Base-by-base conservation (phyloP, 2,113 vertebrate species). In the Cochlearius cochlearius region DNA sequence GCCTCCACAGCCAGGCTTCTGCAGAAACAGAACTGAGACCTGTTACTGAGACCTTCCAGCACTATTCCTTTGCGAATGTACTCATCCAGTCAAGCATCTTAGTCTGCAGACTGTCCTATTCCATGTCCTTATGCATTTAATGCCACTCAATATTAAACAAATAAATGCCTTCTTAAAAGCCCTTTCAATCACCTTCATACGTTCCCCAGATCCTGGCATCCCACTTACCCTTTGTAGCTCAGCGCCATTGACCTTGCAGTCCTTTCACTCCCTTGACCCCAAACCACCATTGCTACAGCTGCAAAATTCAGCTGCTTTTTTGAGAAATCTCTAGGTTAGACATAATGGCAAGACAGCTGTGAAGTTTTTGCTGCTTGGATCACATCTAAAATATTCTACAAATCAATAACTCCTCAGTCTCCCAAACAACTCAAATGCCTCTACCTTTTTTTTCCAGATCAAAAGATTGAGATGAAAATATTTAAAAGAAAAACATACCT, bases 111-210 rank as follows among this genome's bases (percentile, higher is more conserved):
- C 8, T 72, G 9, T 27, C 18, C 41, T 23, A 39, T 67, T 59
- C 18, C 36, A 79, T 76, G 7, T 63, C 14, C 50, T 49, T 72
- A n/a, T 15, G 20, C 8, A 50, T 67, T 79, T 86, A 72, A 34
- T 55, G 15, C 3, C 15, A 89, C 11, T 47, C 52, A 58, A 58
- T 75, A 62, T 47, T 43, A 41, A 83, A 50, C 29, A 63, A 53
- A 43, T 36, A 56, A 75, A 86, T 7, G 9, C 8, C 6, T 86
- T 78, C 20, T 71, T 26, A 66, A 79, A 83, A 83, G 7, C 18
- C 10, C 29, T 68, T 67, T 52, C 22, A 60, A 15, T 7, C 0
- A 0, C 14, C 7, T 82, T 55, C 49, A 19, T 19, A 22, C 0
- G 0, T 39, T 9, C 36, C 45, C 45, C 30, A 58, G 12, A 58